Evolutionary conservation across 2,888 invertebrate species (phyloP).

Genomic region (Nebria brevicollis): DNA sequence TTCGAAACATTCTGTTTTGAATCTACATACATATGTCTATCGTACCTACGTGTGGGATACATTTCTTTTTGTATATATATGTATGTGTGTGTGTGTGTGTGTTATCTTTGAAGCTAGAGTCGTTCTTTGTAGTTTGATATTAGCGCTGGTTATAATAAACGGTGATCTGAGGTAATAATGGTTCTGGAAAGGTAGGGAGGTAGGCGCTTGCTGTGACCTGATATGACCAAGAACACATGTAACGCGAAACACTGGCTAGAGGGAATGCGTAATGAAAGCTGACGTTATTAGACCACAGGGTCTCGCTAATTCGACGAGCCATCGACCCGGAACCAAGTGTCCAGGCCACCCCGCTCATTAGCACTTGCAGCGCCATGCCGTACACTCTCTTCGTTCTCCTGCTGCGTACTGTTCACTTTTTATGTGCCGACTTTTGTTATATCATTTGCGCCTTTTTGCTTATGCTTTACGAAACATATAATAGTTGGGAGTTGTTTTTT

Average conservation of each 20-base stretch:
- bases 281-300: constrained; percentile 46
- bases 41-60: too few relatives aligned
- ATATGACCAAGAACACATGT: neutral
- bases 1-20: too few relatives aligned
- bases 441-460: neutral
- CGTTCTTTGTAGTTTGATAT: neutral
- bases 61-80: too few relatives aligned
- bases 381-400: neutral
- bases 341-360: constrained; percentile 37
- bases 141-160: neutral
- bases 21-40: too few relatives aligned
- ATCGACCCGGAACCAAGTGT: constrained; percentile 33
- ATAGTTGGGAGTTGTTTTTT: too few relatives aligned
- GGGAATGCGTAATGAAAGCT: constrained; percentile 46
- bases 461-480: neutral
- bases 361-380: constrained; percentile 24
- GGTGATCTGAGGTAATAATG: neutral
- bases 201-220: neutral
- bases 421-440: neutral
- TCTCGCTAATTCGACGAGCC: constrained; percentile 45
- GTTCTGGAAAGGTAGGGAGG: too few relatives aligned
- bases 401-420: neutral
- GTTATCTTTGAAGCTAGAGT: too few relatives aligned
- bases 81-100: too few relatives aligned
- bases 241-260: constrained; percentile 7